phyloP scores from a whole-genome alignment of 1,140 invertebrate genomes.

The Bombus haemorrhoidalis region DNA sequence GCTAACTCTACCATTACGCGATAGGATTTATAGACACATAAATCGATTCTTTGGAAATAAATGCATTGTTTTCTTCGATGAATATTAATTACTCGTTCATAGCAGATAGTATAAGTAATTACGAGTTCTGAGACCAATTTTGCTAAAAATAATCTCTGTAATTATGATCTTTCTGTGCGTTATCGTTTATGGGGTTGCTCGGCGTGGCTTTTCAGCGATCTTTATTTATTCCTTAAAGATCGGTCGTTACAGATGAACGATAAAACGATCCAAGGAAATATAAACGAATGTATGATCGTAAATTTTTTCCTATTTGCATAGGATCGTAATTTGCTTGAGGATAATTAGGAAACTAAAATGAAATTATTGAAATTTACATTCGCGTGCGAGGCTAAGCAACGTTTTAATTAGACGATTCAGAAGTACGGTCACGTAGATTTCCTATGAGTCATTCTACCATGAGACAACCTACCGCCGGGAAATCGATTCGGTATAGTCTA shows the following conservation, averaged over 20 bases:
- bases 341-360: neutral
- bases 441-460: conserved; percentile 37
- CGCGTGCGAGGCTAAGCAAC: neutral
- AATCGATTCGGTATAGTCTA: conserved; percentile 47
- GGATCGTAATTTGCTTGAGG: neutral
- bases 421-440: conserved; percentile 28
- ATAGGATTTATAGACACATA: too few species aligned
- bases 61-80: too few species aligned
- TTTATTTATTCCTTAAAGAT: neutral
- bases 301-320: neutral
- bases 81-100: too few species aligned
- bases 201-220: too few species aligned
- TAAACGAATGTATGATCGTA: neutral
- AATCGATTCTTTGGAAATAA: too few species aligned
- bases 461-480: conserved; percentile 18
- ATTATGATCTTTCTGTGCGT: neutral
- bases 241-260: neutral
- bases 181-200: neutral
- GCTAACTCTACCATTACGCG: too few species aligned
- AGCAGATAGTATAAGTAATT: too few species aligned
- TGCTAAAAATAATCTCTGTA: too few species aligned
- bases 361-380: neutral
- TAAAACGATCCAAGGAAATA: neutral
- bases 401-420: neutral
- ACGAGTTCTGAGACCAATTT: too few species aligned